Conservation (phyloP, 2,797 vertebrate species). For the Setipinna tenuifilis region DNA sequence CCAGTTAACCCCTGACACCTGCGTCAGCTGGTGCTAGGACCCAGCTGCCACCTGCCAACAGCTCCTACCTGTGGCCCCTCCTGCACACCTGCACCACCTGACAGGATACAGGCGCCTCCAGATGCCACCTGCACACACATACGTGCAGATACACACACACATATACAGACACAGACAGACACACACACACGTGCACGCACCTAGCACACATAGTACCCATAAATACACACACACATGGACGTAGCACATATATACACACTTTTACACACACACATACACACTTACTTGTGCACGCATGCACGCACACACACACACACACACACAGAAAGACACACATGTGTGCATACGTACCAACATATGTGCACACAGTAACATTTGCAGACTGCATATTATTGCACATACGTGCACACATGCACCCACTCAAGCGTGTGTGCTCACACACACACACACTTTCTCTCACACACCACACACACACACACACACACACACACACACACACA, state of each 20-base stretch:
- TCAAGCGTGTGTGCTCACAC: background rate
- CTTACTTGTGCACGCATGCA: background rate
- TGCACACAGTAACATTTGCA: slow-evolving; percentile 8
- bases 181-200: background rate
- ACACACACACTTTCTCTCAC: background rate
- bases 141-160: background rate
- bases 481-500: slow-evolving; percentile 19
- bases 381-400: background rate
- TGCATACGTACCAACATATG: background rate
- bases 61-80: slow-evolving; percentile 47
- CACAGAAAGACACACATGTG: background rate
- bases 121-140: slow-evolving; percentile 45
- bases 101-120: slow-evolving; percentile 49
- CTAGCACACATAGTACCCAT: too few species aligned
- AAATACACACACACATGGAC: too few species aligned
- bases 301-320: background rate
- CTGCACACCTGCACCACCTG: slow-evolving; percentile 54
- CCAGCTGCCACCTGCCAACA: slow-evolving; percentile 53
- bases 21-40: slow-evolving; percentile 69
- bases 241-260: too few species aligned
- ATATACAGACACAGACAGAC: background rate
- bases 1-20: slow-evolving; percentile 82
- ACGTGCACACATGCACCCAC: background rate
- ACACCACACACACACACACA: background rate
- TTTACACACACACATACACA: too few species aligned